phyloP scores from a whole-genome alignment of 2,888 invertebrate species.

The Panopea generosa region DNA sequence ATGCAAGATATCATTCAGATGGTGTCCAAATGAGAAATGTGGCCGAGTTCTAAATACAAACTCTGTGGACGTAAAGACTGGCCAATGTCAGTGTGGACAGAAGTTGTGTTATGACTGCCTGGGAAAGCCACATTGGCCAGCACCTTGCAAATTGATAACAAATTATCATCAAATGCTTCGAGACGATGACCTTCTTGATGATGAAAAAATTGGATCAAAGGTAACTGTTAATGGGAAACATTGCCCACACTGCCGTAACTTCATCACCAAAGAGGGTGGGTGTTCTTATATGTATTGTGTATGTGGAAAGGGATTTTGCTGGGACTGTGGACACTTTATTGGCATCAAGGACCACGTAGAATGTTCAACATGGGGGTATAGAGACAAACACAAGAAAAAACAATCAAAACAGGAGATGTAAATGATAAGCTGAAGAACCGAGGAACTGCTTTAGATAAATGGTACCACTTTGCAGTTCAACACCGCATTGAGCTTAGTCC shows the following conservation, averaged over 20 bases:
- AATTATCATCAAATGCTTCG: conserved; percentile 55
- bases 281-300: conserved; percentile 66
- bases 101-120: conserved; percentile 68
- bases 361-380: conserved; percentile 9
- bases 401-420: background rate
- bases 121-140: conserved; percentile 70
- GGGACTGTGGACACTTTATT: conserved; percentile 65
- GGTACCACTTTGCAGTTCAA: conserved; percentile 53
- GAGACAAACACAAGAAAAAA: conserved; percentile 9
- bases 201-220: conserved; percentile 7
- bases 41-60: conserved; percentile 54
- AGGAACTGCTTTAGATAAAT: conserved; percentile 5
- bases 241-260: conserved; percentile 69
- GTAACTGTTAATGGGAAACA: conserved; percentile 62
- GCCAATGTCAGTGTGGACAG: conserved; percentile 63
- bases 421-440: background rate
- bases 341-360: background rate
- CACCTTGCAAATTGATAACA: conserved; percentile 59
- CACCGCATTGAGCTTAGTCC: conserved; percentile 49
- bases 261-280: conserved; percentile 69
- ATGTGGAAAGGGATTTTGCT: conserved; percentile 68
- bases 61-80: conserved; percentile 30
- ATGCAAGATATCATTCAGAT: conserved; percentile 56
- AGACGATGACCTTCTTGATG: conserved; percentile 36
- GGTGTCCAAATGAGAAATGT: conserved; percentile 70